Percentiles rank a stretch among this genome's conserved stretches.
Evolutionary conservation across 2,888 invertebrate species (phyloP).

Genomic region (Volucella inanis): DNA sequence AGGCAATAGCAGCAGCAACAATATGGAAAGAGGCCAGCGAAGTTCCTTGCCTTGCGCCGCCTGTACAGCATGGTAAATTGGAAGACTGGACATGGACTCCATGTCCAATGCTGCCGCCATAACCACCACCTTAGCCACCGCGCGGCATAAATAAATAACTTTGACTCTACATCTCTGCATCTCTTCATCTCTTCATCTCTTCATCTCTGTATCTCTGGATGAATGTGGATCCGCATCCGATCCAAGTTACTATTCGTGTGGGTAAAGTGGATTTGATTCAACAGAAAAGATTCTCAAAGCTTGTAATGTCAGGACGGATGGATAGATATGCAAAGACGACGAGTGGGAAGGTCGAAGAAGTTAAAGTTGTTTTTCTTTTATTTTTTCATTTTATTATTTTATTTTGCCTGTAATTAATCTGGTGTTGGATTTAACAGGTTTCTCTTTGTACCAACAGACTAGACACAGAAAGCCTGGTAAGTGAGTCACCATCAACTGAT

Average conservation of each 20-base stretch:
- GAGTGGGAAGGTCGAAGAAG: background rate
- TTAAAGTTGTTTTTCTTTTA: no score
- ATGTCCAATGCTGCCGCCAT: background rate
- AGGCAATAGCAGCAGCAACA: background rate
- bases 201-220: slow-evolving; percentile 7
- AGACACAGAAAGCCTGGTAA: slow-evolving; percentile 11
- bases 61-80: slow-evolving; percentile 60
- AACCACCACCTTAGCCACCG: slow-evolving; percentile 14
- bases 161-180: slow-evolving; percentile 26
- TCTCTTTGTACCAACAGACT: slow-evolving; percentile 11
- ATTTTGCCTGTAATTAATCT: slow-evolving; percentile 34
- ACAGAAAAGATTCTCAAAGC: slow-evolving; percentile 35
- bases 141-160: slow-evolving; percentile 57
- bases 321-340: background rate
- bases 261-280: slow-evolving; percentile 42
- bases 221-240: slow-evolving; percentile 50
- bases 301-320: background rate
- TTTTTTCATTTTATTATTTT: no score
- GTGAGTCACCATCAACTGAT: slow-evolving; percentile 27
- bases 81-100: slow-evolving; percentile 20
- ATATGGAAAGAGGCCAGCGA: slow-evolving; percentile 15
- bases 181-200: background rate
- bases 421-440: slow-evolving; percentile 39
- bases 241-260: slow-evolving; percentile 10
- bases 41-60: background rate